Percentiles rank a stretch among this genome's conserved stretches.
Evolutionary conservation across 2,888 invertebrate species (phyloP).

Genomic region (Apodemia mormo): DNA sequence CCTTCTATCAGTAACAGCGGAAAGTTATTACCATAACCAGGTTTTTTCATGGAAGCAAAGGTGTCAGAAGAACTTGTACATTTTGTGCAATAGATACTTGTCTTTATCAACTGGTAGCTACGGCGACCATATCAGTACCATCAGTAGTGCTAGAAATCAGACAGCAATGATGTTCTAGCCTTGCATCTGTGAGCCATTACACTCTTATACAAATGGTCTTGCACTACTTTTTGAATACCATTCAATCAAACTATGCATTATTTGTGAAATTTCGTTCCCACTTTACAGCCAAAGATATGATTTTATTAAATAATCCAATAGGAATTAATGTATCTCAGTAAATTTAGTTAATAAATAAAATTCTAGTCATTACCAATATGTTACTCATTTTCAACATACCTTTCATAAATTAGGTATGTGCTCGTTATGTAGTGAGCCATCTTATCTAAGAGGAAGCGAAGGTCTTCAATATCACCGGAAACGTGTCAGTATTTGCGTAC

Average conservation of each 20-base stretch:
- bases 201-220: slow-evolving; percentile 19
- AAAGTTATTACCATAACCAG: no score
- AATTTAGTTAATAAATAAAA: slow-evolving; percentile 12
- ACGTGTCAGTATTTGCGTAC: no score
- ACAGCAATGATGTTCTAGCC: slow-evolving; percentile 19
- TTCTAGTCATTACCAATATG: slow-evolving; percentile 9
- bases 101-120: slow-evolving; percentile 22
- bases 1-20: no score
- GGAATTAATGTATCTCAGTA: not conserved
- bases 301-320: slow-evolving; percentile 7
- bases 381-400: slow-evolving; percentile 7
- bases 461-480: not conserved
- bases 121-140: slow-evolving; percentile 21
- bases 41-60: slow-evolving; percentile 19
- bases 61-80: slow-evolving; percentile 21
- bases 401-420: not conserved
- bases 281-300: slow-evolving; percentile 5
- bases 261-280: slow-evolving; percentile 10
- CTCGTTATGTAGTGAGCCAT: not conserved
- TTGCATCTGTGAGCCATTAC: slow-evolving; percentile 12
- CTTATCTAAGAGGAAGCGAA: not conserved
- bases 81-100: slow-evolving; percentile 20
- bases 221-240: no score
- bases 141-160: slow-evolving; percentile 22
- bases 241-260: slow-evolving; percentile 1